A percentile compares a stretch with the other conserved stretches of the same genome.
phyloP scores from a whole-genome alignment of 2,888 invertebrate genomes.

The Hemithea aestivaria region DNA sequence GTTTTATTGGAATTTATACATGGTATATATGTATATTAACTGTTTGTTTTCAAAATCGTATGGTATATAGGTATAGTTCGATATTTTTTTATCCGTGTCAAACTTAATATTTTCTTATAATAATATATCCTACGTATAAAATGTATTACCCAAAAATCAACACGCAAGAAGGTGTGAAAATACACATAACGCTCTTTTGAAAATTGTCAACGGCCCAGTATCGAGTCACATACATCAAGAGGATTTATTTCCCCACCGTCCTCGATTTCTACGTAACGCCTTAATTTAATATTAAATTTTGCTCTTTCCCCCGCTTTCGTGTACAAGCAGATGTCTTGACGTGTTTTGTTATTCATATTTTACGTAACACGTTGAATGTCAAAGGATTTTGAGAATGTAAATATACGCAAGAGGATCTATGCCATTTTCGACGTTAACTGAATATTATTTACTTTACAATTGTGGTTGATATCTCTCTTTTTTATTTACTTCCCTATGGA shows the following conservation, averaged over 20 bases:
- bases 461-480: no score
- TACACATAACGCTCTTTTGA: conserved; percentile 30
- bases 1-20: no score
- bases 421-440: no score
- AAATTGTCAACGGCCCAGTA: conserved; percentile 67
- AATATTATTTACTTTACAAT: no score
- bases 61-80: no score
- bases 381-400: conserved; percentile 1
- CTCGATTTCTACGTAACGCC: conserved; percentile 74
- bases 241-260: conserved; percentile 71
- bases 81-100: no score
- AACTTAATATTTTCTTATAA: no score
- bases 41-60: no score
- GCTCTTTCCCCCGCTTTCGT: conserved; percentile 54
- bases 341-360: conserved; percentile 72
- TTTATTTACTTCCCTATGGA: no score
- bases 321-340: conserved; percentile 60
- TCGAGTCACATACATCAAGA: conserved; percentile 66
- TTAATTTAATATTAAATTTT: conserved; percentile 78
- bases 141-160: conserved; percentile 27
- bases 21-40: no score
- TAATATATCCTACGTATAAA: no score
- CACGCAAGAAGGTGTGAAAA: conserved; percentile 19
- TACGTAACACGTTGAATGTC: conserved; percentile 5
- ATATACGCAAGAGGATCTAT: no score